Base-by-base conservation (phyloP, 2,888 invertebrate genomes). In the Lithodes maja region DNA sequence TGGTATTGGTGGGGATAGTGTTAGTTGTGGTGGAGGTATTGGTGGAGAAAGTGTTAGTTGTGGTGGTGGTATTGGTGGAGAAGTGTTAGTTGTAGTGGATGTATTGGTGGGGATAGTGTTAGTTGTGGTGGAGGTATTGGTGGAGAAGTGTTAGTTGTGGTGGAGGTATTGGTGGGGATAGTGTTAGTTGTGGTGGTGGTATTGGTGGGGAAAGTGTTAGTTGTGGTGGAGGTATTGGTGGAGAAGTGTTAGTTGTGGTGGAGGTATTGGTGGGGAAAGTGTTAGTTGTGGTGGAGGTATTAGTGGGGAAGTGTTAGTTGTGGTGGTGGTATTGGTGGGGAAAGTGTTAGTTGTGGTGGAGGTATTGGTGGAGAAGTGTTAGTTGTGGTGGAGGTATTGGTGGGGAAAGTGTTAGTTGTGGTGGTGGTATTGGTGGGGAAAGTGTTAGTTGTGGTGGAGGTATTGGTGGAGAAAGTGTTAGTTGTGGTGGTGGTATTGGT, bases 401-500 rank as follows among this genome's bases (percentile, higher is more conserved):
- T 33, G 33, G 33, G 33, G 33, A 33, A 33, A 33, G 33, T 33
- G 33, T 33, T 33, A 33, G 33, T 33, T 33, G 33, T 33, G 33
- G 33, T 33, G 33, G 33, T 0, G 33, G 33, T 33, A 33, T 33
- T 33, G 33, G 33, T 33, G 33, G 33, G 0, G 33, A 33, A 33
- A 74, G n/a, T 74, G 74, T 7, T 74, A 74, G 74, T 74, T 17
- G 74, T 74, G n/a, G 74, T 74, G 33, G 74, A 15, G 74, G 74
- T 74, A 74, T 7, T 12, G n/a, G n/a, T 1, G 33, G n/a, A 1
- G 33, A 33, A 33, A 33, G 74, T 74, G 33, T 7, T 74, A n/a
- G 74, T 74, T 7, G 74, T 74, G 33, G 74, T 74, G 33, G n/a
- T 1, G 3, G 74, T 74, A n/a, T 15, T 74, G 5, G 74, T 74